Evolutionary conservation across 1,140 invertebrate species (phyloP), one percentile per base, ranked within the genome.

Genomic region (Semibalanus balanoides): DNA sequence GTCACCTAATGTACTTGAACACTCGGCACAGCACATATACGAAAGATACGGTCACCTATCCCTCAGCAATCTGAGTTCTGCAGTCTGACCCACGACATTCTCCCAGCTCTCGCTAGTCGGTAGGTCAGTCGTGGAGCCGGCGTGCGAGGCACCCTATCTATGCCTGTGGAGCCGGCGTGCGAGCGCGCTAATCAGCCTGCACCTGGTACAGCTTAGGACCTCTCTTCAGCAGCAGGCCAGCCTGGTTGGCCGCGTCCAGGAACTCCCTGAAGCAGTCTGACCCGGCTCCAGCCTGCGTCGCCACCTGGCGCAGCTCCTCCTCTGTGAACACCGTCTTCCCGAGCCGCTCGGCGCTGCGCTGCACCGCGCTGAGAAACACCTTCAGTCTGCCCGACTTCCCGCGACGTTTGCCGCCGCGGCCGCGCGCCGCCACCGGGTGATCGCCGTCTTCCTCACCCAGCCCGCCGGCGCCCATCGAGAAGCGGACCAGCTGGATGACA

Each of bases 161-260:
- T n/a, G n/a, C n/a, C n/a, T n/a, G n/a, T n/a, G n/a, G 35, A 40
- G 35, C 35, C 5, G 35, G 5, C 5, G 35, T 17, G 35, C 35
- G 35, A 25, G 1, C 14, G 51, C 51, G 7, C 22, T 25, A 72
- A 3, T 72, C 78, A 78, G 79, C 82, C 79, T 82, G 83, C 79
- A 92, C 86, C 83, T 91, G 87, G 81, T 95, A 97, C 27, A 89
- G 85, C 83, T 91, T 89, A n/a, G 87, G 86, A 22, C 89, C 90
- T 84, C 93, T 94, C 81, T 95, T 91, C 77, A 97, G 85, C 74
- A 97, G 85, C 85, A 91, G 91, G 35, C 93, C 93, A 83, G 94
- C 90, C 79, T 91, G 87, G 81, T 97, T 96, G 76, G 96, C 86
- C 74, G 89, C 88, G 73, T 88, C 87, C 69, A 97, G 86, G 73